These are phyloP conservation scores for Terrapene triunguis DNA, from an alignment of 2,113 vertebrate species.

Conservation along the genomic window DNA sequence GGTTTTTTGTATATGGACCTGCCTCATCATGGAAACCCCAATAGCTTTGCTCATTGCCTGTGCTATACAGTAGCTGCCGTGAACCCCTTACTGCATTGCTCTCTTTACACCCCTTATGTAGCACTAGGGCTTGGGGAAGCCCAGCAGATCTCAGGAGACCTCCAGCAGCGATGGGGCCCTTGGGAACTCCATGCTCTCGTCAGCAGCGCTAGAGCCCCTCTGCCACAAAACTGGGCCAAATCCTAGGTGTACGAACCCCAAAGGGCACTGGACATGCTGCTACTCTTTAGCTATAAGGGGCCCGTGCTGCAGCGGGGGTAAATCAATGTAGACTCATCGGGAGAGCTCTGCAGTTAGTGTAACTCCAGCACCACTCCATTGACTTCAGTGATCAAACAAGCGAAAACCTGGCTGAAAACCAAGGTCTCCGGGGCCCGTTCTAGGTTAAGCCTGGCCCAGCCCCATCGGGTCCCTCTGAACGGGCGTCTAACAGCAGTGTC, in stretches of 20 bases:
- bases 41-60: neutral
- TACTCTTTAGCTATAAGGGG: neutral
- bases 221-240: neutral
- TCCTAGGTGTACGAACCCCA: neutral
- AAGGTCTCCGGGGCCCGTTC: neutral
- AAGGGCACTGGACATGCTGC: too few relatives aligned
- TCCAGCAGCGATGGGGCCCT: too few relatives aligned
- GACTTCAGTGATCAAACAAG: neutral
- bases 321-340: neutral
- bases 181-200: neutral
- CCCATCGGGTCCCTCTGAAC: neutral
- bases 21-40: neutral
- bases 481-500: neutral
- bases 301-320: neutral
- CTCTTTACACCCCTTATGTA: too few relatives aligned
- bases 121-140: neutral
- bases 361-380: neutral
- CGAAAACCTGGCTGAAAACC: neutral
- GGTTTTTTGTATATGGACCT: neutral
- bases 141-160: neutral
- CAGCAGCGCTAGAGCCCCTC: neutral
- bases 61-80: neutral
- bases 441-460: neutral
- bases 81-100: neutral
- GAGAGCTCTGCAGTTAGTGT: neutral